Evolutionary conservation across 2,113 vertebrate genomes (phyloP), one percentile per base, ranked within the genome.

Genomic region (Dolichallabes microphthalmus): DNA sequence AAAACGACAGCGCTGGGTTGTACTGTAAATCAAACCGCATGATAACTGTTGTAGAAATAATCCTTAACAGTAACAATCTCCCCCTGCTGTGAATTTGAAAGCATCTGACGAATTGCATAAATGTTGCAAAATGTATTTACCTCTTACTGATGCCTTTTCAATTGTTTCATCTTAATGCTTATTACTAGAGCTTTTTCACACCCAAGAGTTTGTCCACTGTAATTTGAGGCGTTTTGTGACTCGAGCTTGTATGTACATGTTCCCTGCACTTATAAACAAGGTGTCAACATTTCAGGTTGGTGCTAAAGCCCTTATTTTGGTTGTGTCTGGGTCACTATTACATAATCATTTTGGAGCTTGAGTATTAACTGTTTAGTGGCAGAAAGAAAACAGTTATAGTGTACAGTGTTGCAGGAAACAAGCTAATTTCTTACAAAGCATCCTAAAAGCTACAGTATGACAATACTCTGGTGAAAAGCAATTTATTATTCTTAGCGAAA

Each of bases 271-370:
- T 79, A 82, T 81, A 85, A 87, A 85, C 80, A 89, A 82, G 83
- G 80, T 85, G 83, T 80, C 83, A 89, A 86, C 80, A 80, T 86
- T 88, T 78, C 69, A 50, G n/a, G 20, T 85, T 85, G n/a, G 60
- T 74, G 63, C 25, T 80, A 74, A 77, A 79, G 79, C 74, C 20
- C 86, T 80, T 74, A 87, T 77, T 87, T 80, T 71, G 77, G 30
- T 57, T 69, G n/a, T 69, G 64, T 50, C 75, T 71, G 73, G 73
- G 50, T 79, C 84, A 32, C 61, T 80, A 25, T 82, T 85, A 74
- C 73, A 63, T 64, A 74, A 75, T 50, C 76, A 11, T 63, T 30
- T 35, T 17, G 60, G 45, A n/a, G 66, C 25, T 64, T 39, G 32
- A 39, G 45, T 25, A 68, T 80, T 75, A 79, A 50, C 55, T 25